Conservation (phyloP, 2,797 vertebrate genomes). For the Darevskia nairensis region DNA sequence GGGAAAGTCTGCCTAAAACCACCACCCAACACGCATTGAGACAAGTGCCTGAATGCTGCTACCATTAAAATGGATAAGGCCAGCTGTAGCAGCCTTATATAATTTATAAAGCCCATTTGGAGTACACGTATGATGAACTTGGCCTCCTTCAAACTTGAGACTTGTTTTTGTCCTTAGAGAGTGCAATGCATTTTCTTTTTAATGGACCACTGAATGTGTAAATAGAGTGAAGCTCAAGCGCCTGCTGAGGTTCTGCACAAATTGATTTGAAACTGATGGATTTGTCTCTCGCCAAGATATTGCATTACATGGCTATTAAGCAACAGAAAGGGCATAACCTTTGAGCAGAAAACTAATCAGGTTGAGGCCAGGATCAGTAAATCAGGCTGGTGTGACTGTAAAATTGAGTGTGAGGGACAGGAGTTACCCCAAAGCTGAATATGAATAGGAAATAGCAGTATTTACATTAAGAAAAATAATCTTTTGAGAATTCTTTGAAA, state of each 20-base stretch:
- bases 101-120: background rate
- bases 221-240: constrained; percentile 17
- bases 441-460: background rate
- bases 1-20: too few species aligned
- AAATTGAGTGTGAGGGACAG: constrained; percentile 29
- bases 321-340: constrained; percentile 55
- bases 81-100: background rate
- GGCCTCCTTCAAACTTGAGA: background rate
- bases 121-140: background rate
- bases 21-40: too few species aligned
- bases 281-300: constrained; percentile 43
- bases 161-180: background rate
- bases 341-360: constrained; percentile 35
- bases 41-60: too few species aligned
- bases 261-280: constrained; percentile 53
- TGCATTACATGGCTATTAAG: constrained; percentile 37
- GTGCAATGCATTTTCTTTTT: background rate
- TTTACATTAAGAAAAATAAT: background rate
- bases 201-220: constrained; percentile 48
- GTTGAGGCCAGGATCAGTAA: constrained; percentile 44
- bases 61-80: background rate
- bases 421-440: constrained; percentile 28
- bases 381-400: constrained; percentile 34
- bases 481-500: background rate
- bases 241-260: constrained; percentile 24